Percentiles rank a stretch among this genome's conserved stretches.
Conservation (phyloP, 2,113 vertebrate genomes). For the Periophthalmodon schlosseri region DNA sequence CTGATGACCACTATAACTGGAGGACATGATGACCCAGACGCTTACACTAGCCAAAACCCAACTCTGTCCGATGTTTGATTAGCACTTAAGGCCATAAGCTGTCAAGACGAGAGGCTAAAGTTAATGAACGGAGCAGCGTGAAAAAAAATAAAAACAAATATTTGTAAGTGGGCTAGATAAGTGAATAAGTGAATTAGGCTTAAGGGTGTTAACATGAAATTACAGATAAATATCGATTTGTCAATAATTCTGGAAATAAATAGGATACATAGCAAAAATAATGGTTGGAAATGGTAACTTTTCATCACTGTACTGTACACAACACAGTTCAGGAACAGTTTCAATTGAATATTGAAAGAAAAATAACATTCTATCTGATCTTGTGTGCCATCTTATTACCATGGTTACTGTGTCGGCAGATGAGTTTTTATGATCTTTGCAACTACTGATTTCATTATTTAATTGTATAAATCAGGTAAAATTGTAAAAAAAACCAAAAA, state of each 20-base stretch:
- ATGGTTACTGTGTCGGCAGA: too few relatives aligned
- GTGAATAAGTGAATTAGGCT: neutral
- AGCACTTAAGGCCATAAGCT: neutral
- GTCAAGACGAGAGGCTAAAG: neutral
- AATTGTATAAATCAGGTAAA: too few relatives aligned
- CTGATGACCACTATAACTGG: conserved; percentile 1
- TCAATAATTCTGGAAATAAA: neutral
- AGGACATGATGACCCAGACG: neutral
- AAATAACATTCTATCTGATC: neutral
- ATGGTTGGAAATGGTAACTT: neutral
- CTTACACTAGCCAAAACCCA: neutral
- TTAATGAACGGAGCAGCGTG: neutral
- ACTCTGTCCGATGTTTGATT: neutral
- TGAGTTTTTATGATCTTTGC: too few relatives aligned
- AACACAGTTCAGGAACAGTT: too few relatives aligned
- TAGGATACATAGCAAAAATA: neutral
- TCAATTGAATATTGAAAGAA: too few relatives aligned
- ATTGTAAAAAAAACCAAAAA: too few relatives aligned
- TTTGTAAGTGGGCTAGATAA: neutral
- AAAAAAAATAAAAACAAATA: neutral
- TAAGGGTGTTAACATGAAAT: neutral
- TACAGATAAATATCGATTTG: neutral
- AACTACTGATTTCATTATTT: too few relatives aligned
- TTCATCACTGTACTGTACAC: too few relatives aligned
- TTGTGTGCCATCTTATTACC: neutral